phyloP scores from a whole-genome alignment of 2,888 invertebrate species.

The Melinaea marsaeus region DNA sequence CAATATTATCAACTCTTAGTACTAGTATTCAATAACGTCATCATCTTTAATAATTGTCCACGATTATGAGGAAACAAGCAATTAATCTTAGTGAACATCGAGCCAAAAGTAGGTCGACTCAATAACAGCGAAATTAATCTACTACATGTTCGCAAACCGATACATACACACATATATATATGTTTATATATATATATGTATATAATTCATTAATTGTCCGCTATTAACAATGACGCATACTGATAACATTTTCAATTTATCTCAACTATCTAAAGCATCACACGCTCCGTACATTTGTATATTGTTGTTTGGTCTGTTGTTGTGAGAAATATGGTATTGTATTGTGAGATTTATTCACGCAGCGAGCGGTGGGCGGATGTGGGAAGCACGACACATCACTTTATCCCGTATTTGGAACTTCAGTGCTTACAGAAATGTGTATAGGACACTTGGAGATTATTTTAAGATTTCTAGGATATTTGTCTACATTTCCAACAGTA shows the following conservation, averaged over 20 bases:
- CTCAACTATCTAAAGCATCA: too few relatives aligned
- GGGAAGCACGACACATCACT: slow-evolving; percentile 56
- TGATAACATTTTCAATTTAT: too few relatives aligned
- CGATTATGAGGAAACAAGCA: slow-evolving; percentile 50
- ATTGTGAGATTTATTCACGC: slow-evolving; percentile 66
- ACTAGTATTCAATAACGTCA: neutral
- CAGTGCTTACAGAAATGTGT: slow-evolving; percentile 49
- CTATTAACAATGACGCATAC: too few relatives aligned
- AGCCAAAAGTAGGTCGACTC: slow-evolving; percentile 49
- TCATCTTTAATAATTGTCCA: slow-evolving; percentile 49
- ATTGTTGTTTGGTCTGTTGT: slow-evolving; percentile 8
- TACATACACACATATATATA: neutral
- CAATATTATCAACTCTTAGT: too few relatives aligned
- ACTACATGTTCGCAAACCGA: slow-evolving; percentile 4
- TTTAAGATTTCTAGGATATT: slow-evolving; percentile 1
- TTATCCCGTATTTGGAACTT: slow-evolving; percentile 51
- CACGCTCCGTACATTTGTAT: too few relatives aligned
- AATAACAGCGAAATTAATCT: slow-evolving; percentile 49
- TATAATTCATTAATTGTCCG: too few relatives aligned
- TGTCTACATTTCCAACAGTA: neutral
- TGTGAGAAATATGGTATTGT: slow-evolving; percentile 42
- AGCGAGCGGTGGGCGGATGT: slow-evolving; percentile 56
- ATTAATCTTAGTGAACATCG: slow-evolving; percentile 49
- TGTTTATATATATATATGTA: neutral
- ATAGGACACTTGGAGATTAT: slow-evolving; percentile 43